Conservation (phyloP, 92 coral and sea anemone genomes). For the Actinernus sp. region DNA sequence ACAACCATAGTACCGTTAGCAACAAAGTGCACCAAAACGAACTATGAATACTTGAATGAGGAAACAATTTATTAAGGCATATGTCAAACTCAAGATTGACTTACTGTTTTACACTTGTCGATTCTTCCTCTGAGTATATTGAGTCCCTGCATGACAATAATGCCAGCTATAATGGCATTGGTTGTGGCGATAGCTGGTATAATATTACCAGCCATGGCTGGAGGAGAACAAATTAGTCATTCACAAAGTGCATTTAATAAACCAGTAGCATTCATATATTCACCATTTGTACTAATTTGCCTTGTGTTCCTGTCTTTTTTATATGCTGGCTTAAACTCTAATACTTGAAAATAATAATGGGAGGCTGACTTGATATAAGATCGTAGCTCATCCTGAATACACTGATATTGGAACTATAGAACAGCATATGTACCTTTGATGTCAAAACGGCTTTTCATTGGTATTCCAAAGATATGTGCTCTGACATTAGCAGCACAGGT, state of each 20-base stretch:
- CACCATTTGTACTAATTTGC: too few species aligned
- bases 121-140: conserved; percentile 77
- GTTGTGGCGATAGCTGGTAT: conserved; percentile 99
- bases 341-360: neutral
- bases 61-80: too few species aligned
- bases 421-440: conserved; percentile 72
- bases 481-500: conserved; percentile 96
- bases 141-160: conserved; percentile 95
- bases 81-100: conserved; percentile 4
- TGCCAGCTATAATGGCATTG: conserved; percentile 94
- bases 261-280: too few species aligned
- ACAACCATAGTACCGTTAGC: neutral
- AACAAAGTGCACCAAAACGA: neutral
- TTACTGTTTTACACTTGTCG: conserved; percentile 90
- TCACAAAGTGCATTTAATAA: too few species aligned
- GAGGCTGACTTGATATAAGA: neutral
- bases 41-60: neutral
- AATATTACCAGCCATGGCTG: conserved; percentile 99
- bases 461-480: conserved; percentile 91
- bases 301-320: too few species aligned
- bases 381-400: neutral
- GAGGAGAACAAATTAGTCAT: conserved; percentile 1
- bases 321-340: too few species aligned
- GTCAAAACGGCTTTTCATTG: conserved; percentile 95
- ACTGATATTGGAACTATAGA: too few species aligned